Conservation (phyloP, 2,888 invertebrate genomes). For the Mycogona germanica region DNA sequence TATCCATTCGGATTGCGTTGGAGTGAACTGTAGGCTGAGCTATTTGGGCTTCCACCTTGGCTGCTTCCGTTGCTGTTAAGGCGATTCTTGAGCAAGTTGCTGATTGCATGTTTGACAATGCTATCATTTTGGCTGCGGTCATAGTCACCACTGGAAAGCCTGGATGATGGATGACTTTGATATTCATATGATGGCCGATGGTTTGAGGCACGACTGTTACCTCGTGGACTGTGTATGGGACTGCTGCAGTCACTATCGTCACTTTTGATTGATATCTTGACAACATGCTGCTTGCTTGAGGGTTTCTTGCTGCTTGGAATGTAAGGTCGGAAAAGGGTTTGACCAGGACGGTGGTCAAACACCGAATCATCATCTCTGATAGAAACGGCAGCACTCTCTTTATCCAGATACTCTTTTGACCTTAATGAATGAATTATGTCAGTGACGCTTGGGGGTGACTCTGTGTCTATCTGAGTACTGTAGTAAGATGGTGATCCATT, state of each 20-base stretch:
- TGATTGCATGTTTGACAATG: constrained; percentile 17
- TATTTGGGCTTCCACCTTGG: background rate
- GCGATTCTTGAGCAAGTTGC: constrained; percentile 7
- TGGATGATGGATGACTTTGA: background rate
- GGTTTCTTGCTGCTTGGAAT: background rate
- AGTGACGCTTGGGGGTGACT: constrained; percentile 7
- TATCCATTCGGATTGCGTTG: background rate
- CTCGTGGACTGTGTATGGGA: constrained; percentile 11
- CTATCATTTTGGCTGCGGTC: constrained; percentile 3
- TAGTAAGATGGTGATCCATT: too few relatives aligned
- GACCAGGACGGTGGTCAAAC: background rate
- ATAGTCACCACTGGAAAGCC: background rate
- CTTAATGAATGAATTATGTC: constrained; percentile 15
- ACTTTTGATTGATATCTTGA: constrained; percentile 15
- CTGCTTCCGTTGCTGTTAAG: constrained; percentile 1
- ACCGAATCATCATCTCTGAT: constrained; percentile 16
- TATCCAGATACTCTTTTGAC: constrained; percentile 12
- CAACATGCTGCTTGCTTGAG: constrained; percentile 13
- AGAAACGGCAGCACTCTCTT: constrained; percentile 11
- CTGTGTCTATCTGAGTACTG: background rate
- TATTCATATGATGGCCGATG: background rate
- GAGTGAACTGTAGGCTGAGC: constrained; percentile 5
- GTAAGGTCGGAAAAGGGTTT: background rate
- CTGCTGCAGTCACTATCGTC: constrained; percentile 15
- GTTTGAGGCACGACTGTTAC: background rate